Evolutionary conservation across 35 echinoderm and acorn worm species (phyloP), one percentile per base, ranked within the genome.

Genomic region (Eucidaris tribuloides): DNA sequence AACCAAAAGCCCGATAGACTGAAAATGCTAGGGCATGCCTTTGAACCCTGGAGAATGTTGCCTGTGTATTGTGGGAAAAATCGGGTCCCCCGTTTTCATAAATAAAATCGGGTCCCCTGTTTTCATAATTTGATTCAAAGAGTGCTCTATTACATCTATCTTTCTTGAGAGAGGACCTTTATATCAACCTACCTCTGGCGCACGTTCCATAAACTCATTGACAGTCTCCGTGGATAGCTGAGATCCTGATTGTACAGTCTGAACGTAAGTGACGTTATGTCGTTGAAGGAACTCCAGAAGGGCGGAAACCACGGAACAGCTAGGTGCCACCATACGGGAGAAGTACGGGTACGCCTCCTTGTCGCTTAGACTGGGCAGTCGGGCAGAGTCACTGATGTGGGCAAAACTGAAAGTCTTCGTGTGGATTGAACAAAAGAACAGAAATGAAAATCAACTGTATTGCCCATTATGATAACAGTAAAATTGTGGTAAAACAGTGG

Each of bases 331-430:
- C 0, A 54, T 80, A 19, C 85, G 71, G 11, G 74, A 79, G 72
- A 87, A 87, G 71, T 87, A 79, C 2, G 49, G 49, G 32, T 27
- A 87, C 9, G 57, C 37, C 13, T 31, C 37, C 24, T 77, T 79
- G 55, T 87, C 35, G 59, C 85, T 87, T 36, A 87, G 54, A n/a
- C 52, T 28, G 5, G 85, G 57, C 28, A 35, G 56, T 41, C 46
- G 14, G 11, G 85, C 85, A 7, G 48, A 31, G 58, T 87, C 58
- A 40, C 56, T 62, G 19, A 87, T 79, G 18, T 79, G 45, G 11
- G 85, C 72, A 13, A 87, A 54, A 13, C 44, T 41, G 17, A 65
- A 25, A 24, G 63, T 27, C 81, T 84, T n/a, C n/a, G n/a, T n/a
- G n/a, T n/a, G n/a, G n/a, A n/a, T n/a, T n/a, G n/a, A n/a, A n/a